Percentiles rank a stretch among this genome's conserved stretches.
These are phyloP conservation scores for Aselliscus stoliczkanus DNA, from an alignment of 2,797 vertebrate genomes.

Conservation along the genomic window DNA sequence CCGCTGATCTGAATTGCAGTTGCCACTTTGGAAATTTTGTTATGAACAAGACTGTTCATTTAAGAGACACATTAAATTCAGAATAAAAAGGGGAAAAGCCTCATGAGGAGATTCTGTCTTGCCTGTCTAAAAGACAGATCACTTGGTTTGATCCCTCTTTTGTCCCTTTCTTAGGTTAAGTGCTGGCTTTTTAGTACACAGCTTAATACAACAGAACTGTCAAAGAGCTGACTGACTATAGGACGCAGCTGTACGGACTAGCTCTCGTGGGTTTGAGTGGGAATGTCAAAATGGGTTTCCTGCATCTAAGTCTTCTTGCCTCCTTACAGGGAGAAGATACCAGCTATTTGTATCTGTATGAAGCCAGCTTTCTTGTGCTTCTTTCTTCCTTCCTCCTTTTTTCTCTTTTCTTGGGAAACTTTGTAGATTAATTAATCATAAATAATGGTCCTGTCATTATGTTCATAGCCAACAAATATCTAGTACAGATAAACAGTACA, in stretches of 20 bases:
- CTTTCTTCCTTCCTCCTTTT: not conserved
- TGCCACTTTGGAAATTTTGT: not conserved
- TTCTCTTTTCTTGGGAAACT: not conserved
- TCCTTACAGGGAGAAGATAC: not conserved
- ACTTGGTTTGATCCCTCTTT: not conserved
- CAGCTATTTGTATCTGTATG: not conserved
- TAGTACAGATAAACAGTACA: not conserved
- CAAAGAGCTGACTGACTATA: not conserved
- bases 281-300: not conserved
- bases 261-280: not conserved
- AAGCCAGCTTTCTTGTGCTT: not conserved
- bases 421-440: not conserved
- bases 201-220: not conserved
- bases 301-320: not conserved
- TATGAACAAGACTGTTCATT: not conserved
- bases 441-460: not conserved
- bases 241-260: not conserved
- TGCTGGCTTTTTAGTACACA: not conserved
- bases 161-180: not conserved
- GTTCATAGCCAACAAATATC: not conserved
- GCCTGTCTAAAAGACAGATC: not conserved
- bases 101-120: not conserved
- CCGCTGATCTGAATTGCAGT: not conserved
- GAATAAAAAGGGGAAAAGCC: not conserved
- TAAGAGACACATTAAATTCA: not conserved